phyloP scores from a whole-genome alignment of 1,140 invertebrate species.

The Monochamus saltuarius region DNA sequence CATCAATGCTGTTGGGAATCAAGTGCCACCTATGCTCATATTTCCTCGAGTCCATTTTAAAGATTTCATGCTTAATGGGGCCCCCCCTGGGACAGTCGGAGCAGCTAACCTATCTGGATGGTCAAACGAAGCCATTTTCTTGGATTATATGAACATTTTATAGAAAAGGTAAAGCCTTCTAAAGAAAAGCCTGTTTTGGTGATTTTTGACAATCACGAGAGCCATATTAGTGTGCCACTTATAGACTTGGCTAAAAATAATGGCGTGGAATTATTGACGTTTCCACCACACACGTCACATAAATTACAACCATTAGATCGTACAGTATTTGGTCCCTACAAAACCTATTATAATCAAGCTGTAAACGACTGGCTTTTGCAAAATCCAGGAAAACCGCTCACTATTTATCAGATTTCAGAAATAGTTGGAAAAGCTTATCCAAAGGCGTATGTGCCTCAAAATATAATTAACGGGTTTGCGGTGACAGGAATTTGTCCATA shows the following conservation, averaged over 20 bases:
- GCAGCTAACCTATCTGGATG: slow-evolving; percentile 48
- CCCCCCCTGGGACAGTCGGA: slow-evolving; percentile 48
- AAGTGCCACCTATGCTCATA: slow-evolving; percentile 42
- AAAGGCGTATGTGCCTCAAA: slow-evolving; percentile 19
- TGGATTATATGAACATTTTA: slow-evolving; percentile 53
- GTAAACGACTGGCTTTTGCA: slow-evolving; percentile 36
- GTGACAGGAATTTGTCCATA: slow-evolving; percentile 15
- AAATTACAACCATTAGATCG: slow-evolving; percentile 53
- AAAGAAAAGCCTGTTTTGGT: too few relatives aligned
- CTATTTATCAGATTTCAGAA: slow-evolving; percentile 41
- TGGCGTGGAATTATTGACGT: slow-evolving; percentile 43
- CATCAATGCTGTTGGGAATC: slow-evolving; percentile 44
- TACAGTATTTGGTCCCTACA: slow-evolving; percentile 47
- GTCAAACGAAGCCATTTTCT: slow-evolving; percentile 52
- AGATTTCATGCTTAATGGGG: slow-evolving; percentile 41
- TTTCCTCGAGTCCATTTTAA: slow-evolving; percentile 46
- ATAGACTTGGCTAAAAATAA: slow-evolving; percentile 28
- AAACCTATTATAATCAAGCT: slow-evolving; percentile 22
- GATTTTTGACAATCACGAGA: slow-evolving; percentile 21
- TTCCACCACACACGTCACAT: slow-evolving; percentile 44
- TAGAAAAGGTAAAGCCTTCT: slow-evolving; percentile 42
- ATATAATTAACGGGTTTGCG: slow-evolving; percentile 13
- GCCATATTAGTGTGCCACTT: background rate
- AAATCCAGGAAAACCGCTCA: slow-evolving; percentile 39
- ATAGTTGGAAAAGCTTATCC: slow-evolving; percentile 27